Evolutionary conservation across 2,888 invertebrate genomes (phyloP), one percentile per base, ranked within the genome.

Genomic region (Ptilodon capucinus): DNA sequence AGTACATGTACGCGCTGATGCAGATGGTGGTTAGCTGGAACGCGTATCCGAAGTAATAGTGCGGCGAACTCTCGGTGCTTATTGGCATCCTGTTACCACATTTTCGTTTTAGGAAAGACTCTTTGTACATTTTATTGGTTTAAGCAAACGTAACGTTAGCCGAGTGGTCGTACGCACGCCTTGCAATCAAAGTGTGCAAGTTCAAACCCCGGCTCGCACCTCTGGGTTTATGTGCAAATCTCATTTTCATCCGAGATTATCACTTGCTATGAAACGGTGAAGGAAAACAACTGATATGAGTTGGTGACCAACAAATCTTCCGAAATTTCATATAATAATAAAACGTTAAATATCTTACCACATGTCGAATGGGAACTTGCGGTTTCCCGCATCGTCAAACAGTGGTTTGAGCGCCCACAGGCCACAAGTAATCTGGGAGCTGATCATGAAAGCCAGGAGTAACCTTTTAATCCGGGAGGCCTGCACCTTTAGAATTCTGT

Each of bases 281-380:
- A n/a, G n/a, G n/a, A n/a, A n/a, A n/a, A n/a, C n/a, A n/a, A n/a
- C n/a, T n/a, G n/a, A n/a, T n/a, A n/a, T n/a, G n/a, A n/a, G n/a
- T n/a, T n/a, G n/a, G n/a, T n/a, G n/a, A n/a, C n/a, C n/a, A n/a
- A n/a, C n/a, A n/a, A n/a, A n/a, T n/a, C n/a, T n/a, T n/a, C n/a
- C n/a, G n/a, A n/a, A n/a, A n/a, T n/a, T n/a, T n/a, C n/a, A n/a
- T n/a, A n/a, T n/a, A n/a, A n/a, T n/a, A n/a, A n/a, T n/a, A n/a
- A n/a, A n/a, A n/a, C n/a, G 3, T 7, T 38, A 1, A 16, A 17
- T n/a, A 0, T 68, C 81, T 71, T 65, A 86, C 90, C 90, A 89
- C 86, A 90, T 89, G 51, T 85, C 83, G 51, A 90, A 86, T 1
- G 90, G 88, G 53, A 84, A 89, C 14, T 80, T 81, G n/a, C 83